Evolutionary conservation across 2,888 invertebrate species (phyloP).

Genomic region (Caenorhabditis drosophilae): DNA sequence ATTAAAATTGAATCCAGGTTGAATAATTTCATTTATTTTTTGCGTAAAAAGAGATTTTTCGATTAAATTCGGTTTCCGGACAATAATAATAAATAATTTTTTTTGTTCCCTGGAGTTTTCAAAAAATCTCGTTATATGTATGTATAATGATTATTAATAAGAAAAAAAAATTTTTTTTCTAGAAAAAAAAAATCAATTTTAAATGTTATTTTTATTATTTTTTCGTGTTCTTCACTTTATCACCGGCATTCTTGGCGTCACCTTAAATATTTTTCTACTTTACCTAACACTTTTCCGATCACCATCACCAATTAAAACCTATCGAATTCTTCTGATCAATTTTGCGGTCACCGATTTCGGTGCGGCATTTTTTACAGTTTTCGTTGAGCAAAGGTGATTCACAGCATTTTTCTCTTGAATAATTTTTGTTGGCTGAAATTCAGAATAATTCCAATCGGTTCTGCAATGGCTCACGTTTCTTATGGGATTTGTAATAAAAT

Average conservation of each 20-base stretch:
- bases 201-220: not conserved
- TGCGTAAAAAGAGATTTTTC: constrained; percentile 6
- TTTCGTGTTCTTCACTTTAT: constrained; percentile 8
- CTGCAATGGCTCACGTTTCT: constrained; percentile 19
- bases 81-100: too few relatives aligned
- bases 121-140: too few relatives aligned
- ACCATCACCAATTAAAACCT: constrained; percentile 18
- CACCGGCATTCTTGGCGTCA: constrained; percentile 11
- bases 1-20: too few relatives aligned
- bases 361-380: constrained; percentile 12
- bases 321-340: constrained; percentile 21
- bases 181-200: not conserved
- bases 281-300: constrained; percentile 17
- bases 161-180: too few relatives aligned
- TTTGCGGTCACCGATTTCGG: constrained; percentile 22
- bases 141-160: too few relatives aligned
- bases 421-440: too few relatives aligned
- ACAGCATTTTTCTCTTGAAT: too few relatives aligned
- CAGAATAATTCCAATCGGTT: constrained; percentile 21
- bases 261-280: constrained; percentile 12
- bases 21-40: too few relatives aligned
- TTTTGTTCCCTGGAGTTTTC: too few relatives aligned
- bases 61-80: not conserved
- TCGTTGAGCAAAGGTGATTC: constrained; percentile 18
- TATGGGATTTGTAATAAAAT: constrained; percentile 18